Evolutionary conservation across 2,888 invertebrate species (phyloP), one percentile per base, ranked within the genome.

Genomic region (Luffia ferchaultella): DNA sequence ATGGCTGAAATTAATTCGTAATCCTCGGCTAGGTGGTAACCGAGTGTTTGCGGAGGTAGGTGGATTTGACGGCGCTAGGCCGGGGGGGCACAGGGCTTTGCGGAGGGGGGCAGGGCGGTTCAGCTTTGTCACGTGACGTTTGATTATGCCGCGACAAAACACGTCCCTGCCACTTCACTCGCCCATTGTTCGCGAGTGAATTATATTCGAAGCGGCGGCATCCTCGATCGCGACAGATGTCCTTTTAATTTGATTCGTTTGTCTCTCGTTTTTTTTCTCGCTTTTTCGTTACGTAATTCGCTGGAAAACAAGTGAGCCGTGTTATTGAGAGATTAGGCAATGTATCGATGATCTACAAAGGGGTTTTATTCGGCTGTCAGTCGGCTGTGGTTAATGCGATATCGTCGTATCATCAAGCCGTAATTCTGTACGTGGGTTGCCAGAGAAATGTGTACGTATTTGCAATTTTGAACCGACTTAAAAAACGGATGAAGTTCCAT

Each of bases 21-120:
- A 70, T 67, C 70, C 69, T 54, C 52, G 46, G 50, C 57, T 60
- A 62, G 65, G 63, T 60, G 62, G 56, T 56, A 62, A 62, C 58
- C 60, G 61, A 62, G 62, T 62, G 64, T 68, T 66, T 67, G 61
- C 60, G 57, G 59, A 59, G 57, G 52, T 54, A 30, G 57, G 51
- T 46, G 53, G 54, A 43, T 50, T 46, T 49, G 42, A 43, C 30
- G 30, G 30, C 30, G 30, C 3, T 3, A 12, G 30, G 30, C 30
- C 30, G 30, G 30, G 30, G 30, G 30, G 30, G 30, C 30, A 30
- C 30, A n/a, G 30, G 30, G 30, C 12, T 30, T 30, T 30, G 30
- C 30, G 30, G 30, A 12, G 30, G 5, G 30, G 5, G 5, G 30
- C 5, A 30, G 30, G 30, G 30, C 5, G 30, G 3, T 3, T 30